Evolutionary conservation across 1,140 invertebrate genomes (phyloP), one percentile per base, ranked within the genome.

Genomic region (Physella acuta): DNA sequence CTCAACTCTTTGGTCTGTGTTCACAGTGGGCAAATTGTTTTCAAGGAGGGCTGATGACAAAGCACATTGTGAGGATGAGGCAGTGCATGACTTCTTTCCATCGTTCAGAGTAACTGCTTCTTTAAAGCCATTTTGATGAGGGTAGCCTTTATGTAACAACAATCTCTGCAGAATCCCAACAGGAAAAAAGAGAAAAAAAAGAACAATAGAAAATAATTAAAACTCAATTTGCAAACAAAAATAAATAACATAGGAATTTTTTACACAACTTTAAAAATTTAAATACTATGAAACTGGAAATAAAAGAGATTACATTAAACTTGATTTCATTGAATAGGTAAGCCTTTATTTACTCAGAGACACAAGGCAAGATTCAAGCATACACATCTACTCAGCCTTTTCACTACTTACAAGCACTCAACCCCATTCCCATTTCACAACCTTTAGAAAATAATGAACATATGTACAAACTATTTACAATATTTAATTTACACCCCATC

Each of bases 121-220:
- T 55, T 36, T 34, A 26, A 31, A 59, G 2, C 66, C 66, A 60
- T 68, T 68, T 30, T 68, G 53, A 49, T 44, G 53, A 24, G 66
- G 55, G 39, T 68, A 68, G 28, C 28, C 30, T 55, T 68, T 68
- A 39, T 68, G 66, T 30, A 68, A 60, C 36, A 68, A 60, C 66
- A 68, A 17, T 28, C 66, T 58, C 66, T 68, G 56, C 24, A 36
- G 2, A 20, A 14, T 11, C 20, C 20, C 28, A 56, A 58, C 24
- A 3, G 37, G 26, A 28, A 58, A 34, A 68, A 36, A 39, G 30
- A 68, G 16, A 39, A 37, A 56, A 58, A 39, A 37, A 56, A 58
- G 58, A 58, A 44, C 24, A 68, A 58, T 5, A 56, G 39, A 5
- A 58, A 39, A 24, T 1, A 58, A 44, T 44, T 44, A 44, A 44